Percentiles rank a stretch among this genome's conserved stretches.
phyloP scores from a whole-genome alignment of 2,888 invertebrate species.

The Cabera pusaria region DNA sequence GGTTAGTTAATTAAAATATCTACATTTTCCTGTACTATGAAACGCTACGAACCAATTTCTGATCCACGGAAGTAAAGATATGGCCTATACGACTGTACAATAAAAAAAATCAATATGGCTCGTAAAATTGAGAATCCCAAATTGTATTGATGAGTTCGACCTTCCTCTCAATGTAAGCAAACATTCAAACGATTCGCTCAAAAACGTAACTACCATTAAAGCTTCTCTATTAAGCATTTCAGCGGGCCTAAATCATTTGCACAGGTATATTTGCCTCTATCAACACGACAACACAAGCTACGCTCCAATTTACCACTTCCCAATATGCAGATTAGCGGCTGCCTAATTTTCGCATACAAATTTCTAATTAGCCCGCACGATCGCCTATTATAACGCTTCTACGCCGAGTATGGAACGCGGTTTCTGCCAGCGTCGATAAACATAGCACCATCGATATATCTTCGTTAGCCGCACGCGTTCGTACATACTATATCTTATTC shows the following conservation, averaged over 20 bases:
- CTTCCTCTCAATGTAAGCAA: too few relatives aligned
- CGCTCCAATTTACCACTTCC: slow-evolving; percentile 18
- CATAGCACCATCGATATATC: slow-evolving; percentile 3
- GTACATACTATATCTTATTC: too few relatives aligned
- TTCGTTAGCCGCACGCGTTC: slow-evolving; percentile 50
- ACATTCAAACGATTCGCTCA: too few relatives aligned
- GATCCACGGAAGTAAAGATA: too few relatives aligned
- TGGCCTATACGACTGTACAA: too few relatives aligned
- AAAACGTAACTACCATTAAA: too few relatives aligned
- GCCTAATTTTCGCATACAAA: slow-evolving; percentile 27
- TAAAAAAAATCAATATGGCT: too few relatives aligned
- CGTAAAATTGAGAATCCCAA: too few relatives aligned
- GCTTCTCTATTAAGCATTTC: background rate
- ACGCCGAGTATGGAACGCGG: slow-evolving; percentile 8
- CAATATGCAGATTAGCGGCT: slow-evolving; percentile 22
- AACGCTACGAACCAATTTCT: too few relatives aligned
- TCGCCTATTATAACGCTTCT: slow-evolving; percentile 14
- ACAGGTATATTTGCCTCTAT: slow-evolving; percentile 14
- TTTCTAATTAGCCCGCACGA: slow-evolving; percentile 28
- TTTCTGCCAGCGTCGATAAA: slow-evolving; percentile 5
- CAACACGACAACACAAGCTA: slow-evolving; percentile 10
- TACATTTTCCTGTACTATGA: too few relatives aligned
- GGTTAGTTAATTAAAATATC: too few relatives aligned
- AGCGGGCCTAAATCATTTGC: slow-evolving; percentile 6
- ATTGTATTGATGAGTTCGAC: too few relatives aligned